Percentiles rank a stretch among this genome's conserved stretches.
Evolutionary conservation across 2,797 vertebrate genomes (phyloP).

Genomic region (Spinus olivaceus): DNA sequence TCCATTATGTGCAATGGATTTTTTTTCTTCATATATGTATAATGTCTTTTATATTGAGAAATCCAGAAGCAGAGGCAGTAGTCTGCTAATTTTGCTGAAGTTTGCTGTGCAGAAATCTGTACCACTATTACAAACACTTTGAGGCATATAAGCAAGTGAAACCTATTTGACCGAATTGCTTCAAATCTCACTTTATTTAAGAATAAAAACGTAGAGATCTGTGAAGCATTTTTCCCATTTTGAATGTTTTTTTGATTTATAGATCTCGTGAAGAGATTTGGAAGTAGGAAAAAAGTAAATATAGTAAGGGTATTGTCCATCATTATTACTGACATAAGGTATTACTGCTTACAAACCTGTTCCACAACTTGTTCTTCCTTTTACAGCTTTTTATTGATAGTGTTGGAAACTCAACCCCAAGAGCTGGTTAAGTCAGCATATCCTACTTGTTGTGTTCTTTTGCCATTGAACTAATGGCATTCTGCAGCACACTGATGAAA

Average conservation of each 20-base stretch:
- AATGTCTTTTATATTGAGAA: not conserved
- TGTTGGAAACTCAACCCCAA: not conserved
- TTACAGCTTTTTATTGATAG: not conserved
- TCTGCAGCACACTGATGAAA: accelerated
- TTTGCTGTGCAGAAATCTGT: not conserved
- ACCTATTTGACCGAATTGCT: not conserved
- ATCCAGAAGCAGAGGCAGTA: not conserved
- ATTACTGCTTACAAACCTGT: not conserved
- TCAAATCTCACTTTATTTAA: not conserved
- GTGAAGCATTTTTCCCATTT: not conserved
- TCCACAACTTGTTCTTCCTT: not conserved
- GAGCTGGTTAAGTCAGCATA: not conserved
- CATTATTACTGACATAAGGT: not conserved
- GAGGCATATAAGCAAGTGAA: not conserved
- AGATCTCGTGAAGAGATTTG: not conserved
- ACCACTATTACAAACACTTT: not conserved
- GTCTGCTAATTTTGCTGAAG: not conserved
- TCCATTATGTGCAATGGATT: not conserved
- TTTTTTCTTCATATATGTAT: not conserved
- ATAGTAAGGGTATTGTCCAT: not conserved
- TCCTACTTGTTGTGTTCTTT: not conserved
- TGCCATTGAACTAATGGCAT: not conserved
- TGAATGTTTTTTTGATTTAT: not conserved
- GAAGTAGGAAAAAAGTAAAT: not conserved
- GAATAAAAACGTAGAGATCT: not conserved